These are phyloP conservation scores for Acromyrmex echinatior DNA, from an alignment of 1,140 invertebrate genomes.

Conservation along the genomic window DNA sequence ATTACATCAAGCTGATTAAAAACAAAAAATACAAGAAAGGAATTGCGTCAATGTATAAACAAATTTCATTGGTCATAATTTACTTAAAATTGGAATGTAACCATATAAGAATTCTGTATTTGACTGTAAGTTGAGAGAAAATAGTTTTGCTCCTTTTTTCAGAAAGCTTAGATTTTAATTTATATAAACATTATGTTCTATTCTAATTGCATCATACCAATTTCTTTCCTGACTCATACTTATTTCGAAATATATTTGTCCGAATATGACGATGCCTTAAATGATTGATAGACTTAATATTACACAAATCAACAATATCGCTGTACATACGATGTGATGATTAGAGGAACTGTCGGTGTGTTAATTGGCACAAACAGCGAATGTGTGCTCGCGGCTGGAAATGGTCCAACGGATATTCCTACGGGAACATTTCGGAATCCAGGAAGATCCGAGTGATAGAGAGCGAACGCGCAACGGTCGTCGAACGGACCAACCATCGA, in stretches of 20 bases:
- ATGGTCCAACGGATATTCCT: constrained; percentile 33
- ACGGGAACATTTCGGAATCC: constrained; percentile 36
- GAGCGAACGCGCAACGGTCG: constrained; percentile 46
- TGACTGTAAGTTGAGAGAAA: no score
- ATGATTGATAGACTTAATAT: not conserved
- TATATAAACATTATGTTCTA: no score
- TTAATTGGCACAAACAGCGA: constrained; percentile 21
- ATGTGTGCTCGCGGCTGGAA: constrained; percentile 35
- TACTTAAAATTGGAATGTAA: no score
- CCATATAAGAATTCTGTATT: no score
- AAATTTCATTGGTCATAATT: no score
- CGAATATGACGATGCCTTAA: not conserved
- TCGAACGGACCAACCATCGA: constrained; percentile 79
- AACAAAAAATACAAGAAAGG: no score
- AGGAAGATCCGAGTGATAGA: constrained; percentile 40
- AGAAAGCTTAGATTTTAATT: no score
- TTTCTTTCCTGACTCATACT: not conserved
- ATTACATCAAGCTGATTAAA: no score
- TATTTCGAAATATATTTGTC: not conserved
- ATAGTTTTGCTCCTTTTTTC: no score
- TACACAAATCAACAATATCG: not conserved
- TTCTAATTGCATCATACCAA: not conserved
- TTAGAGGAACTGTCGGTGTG: not conserved
- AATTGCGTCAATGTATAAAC: no score
- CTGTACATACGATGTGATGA: not conserved